Evolutionary conservation across 1,140 invertebrate genomes (phyloP), one percentile per base, ranked within the genome.

Genomic region (Steinernema feltiae): DNA sequence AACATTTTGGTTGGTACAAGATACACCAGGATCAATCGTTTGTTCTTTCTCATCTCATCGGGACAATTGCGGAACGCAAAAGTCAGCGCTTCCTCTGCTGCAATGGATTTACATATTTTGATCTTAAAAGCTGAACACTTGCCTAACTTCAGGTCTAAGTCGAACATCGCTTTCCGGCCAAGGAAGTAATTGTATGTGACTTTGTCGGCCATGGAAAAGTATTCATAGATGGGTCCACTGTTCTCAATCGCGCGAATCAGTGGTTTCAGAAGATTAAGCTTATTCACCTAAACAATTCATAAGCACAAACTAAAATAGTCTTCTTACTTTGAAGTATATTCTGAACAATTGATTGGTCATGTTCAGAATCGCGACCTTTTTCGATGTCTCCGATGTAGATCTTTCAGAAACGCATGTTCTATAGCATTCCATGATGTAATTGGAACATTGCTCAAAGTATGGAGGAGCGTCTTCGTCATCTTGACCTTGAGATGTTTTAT

Each of bases 91-190:
- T 94, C 91, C 86, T 97, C 93, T 75, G 95, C 95, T 92, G 86
- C 71, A 89, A 89, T 75, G 78, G 78, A 12, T 7, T 41, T 32
- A 35, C 12, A 32, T 29, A 30, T 21, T 15, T 3, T 12, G 3
- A 7, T 3, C 29, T 32, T 72, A 17, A 77, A 73, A 35, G 71
- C 69, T 69, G 46, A 82, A 72, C 1, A 30, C 73, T 87, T 88
- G 92, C 91, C 91, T 70, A 90, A 89, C 87, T 92, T 92, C 85
- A 95, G 97, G 86, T 98, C 93, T 78, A 93, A 95, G 87, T 98
- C 95, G 88, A 98, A 98, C 93, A 98, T 97, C 1, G 93, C 92
- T 87, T 98, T 97, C 2, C 94, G 89, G 0, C 96, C 96, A n/a
- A 97, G 93, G 89, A 95, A 98, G 88, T 82, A 89, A 86, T 92